Base-by-base conservation (phyloP, 2,888 invertebrate genomes). In the Periphyllus acericola region DNA sequence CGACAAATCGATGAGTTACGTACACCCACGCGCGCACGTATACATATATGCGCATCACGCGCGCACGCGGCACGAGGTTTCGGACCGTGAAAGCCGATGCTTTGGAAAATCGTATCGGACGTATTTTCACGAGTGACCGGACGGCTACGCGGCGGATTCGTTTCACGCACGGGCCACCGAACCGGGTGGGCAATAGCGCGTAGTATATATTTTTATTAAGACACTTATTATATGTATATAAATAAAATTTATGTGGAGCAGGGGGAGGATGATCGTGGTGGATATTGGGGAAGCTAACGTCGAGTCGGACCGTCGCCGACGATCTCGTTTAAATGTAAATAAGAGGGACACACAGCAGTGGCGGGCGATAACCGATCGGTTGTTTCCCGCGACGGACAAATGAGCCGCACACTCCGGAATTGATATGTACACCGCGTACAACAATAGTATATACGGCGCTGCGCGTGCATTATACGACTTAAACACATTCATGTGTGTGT, bases 321-420 rank as follows among this genome's bases (percentile, higher is more conserved):
- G 34, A 85, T 87, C 86, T 87, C 86, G 86, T 87, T 87, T 87
- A 87, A 87, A 87, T 81, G 86, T 87, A 87, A 87, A 87, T 86
- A 86, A 85, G 14, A 40, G 32, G 29, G 83, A 40, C 60, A 17
- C 17, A 14, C 36, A 0, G 36, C 32, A n/a, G 55, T 5, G 79
- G 60, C 8, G 25, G 36, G 19, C 11, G 79, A 55, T 76, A 76
- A 84, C 79, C 71, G 86, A 86, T 86, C 86, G 86, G 86, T 86
- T 14, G 46, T 46, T 86, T 86, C 36, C 79, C 55, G 19, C 14
- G 32, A 21, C 21, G 83, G 34, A 72, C 52, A 72, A 72, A 72
- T 52, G 68, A 71, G 36, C 68, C 68, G 21, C 68, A n/a, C 82
- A 25, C 8, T 9, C n/a, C 36, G 32, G 46, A 78, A 78, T 85